phyloP scores from a whole-genome alignment of 2,797 vertebrate species.

The Cyprinodon diabolis region DNA sequence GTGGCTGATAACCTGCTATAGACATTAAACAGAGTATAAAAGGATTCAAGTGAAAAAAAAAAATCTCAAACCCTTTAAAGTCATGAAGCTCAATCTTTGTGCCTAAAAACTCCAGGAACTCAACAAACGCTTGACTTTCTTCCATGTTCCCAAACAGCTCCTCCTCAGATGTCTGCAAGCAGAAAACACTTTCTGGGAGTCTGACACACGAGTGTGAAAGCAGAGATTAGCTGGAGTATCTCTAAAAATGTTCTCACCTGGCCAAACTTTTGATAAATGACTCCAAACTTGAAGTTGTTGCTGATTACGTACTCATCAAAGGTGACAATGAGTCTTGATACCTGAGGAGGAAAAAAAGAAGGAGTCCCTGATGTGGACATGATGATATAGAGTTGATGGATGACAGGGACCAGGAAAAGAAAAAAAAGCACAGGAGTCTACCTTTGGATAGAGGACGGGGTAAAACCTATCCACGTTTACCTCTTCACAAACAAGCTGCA shows the following conservation, averaged over 20 bases:
- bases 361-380: background rate
- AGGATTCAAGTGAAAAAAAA: constrained; percentile 9
- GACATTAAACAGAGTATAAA: background rate
- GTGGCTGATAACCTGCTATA: constrained; percentile 9
- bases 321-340: constrained; percentile 92
- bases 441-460: constrained; percentile 97
- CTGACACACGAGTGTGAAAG: background rate
- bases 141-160: constrained; percentile 94
- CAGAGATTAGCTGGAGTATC: constrained; percentile 9
- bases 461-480: constrained; percentile 97
- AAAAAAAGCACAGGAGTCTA: constrained; percentile 53
- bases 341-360: constrained; percentile 72
- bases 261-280: constrained; percentile 95
- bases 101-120: constrained; percentile 93
- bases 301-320: constrained; percentile 98
- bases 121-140: constrained; percentile 90
- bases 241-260: constrained; percentile 82
- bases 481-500: constrained; percentile 93
- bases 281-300: constrained; percentile 98
- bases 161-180: constrained; percentile 90
- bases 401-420: background rate
- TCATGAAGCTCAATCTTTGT: constrained; percentile 93
- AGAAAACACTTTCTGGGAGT: constrained; percentile 20
- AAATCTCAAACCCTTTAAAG: constrained; percentile 90
- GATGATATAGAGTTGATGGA: background rate